These are phyloP conservation scores for Spisula solida DNA, from an alignment of 2,888 invertebrate genomes.

Conservation along the genomic window DNA sequence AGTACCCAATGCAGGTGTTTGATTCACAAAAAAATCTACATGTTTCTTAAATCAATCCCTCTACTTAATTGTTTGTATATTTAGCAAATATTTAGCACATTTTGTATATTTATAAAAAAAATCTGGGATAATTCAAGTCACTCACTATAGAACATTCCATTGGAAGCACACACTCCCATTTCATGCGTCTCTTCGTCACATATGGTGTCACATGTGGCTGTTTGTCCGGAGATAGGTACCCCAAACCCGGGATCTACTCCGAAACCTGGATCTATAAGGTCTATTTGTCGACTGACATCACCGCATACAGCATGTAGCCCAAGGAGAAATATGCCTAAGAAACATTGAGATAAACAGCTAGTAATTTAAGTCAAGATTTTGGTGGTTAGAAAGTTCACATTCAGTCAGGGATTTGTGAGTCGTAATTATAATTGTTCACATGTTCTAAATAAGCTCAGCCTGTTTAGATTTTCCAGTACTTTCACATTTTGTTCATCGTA, in stretches of 20 bases:
- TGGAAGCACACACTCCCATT: slow-evolving; percentile 29
- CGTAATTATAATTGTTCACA: too few species aligned
- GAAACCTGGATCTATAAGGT: not conserved
- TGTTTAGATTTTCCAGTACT: not conserved
- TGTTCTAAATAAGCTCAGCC: too few species aligned
- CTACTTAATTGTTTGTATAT: too few species aligned
- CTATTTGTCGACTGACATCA: not conserved
- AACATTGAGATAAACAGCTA: not conserved
- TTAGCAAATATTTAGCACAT: too few species aligned
- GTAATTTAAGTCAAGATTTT: too few species aligned
- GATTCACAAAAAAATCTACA: too few species aligned
- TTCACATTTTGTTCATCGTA: not conserved
- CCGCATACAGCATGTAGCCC: slow-evolving; percentile 15
- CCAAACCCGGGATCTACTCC: not conserved
- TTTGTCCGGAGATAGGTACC: not conserved
- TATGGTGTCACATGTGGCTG: slow-evolving; percentile 36
- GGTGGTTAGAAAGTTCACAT: too few species aligned
- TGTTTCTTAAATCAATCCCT: too few species aligned
- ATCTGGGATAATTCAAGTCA: not conserved
- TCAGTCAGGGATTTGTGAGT: too few species aligned
- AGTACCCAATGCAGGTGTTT: too few species aligned
- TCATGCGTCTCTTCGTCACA: slow-evolving; percentile 41
- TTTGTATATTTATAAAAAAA: too few species aligned
- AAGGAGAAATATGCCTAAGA: not conserved
- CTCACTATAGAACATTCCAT: slow-evolving; percentile 47